phyloP scores from a whole-genome alignment of 2,797 vertebrate genomes.

The Phrynocephalus forsythii region DNA sequence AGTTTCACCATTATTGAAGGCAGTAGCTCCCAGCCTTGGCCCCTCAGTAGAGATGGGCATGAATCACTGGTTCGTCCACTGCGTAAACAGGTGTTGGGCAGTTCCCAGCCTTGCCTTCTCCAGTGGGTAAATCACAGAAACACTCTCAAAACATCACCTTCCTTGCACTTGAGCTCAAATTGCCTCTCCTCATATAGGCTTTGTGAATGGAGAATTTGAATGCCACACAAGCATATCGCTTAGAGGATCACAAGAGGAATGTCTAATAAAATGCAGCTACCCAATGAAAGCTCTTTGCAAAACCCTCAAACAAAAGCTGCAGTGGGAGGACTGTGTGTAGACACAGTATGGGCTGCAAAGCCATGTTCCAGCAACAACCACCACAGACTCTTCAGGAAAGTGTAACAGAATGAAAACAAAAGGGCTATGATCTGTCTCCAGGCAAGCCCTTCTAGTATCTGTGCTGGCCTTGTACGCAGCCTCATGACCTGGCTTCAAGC shows the following conservation, averaged over 20 bases:
- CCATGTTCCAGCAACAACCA: not conserved
- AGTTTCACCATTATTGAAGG: not conserved
- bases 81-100: too few species aligned
- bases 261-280: not conserved
- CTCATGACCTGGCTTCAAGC: not conserved
- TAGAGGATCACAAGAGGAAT: not conserved
- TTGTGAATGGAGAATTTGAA: not conserved
- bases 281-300: not conserved
- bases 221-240: too few species aligned
- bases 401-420: not conserved
- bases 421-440: not conserved
- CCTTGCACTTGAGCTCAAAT: not conserved
- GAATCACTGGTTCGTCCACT: too few species aligned
- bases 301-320: not conserved
- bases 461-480: not conserved
- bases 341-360: not conserved
- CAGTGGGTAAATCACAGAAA: not conserved
- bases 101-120: too few species aligned
- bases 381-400: not conserved
- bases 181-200: not conserved
- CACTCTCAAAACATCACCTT: not conserved
- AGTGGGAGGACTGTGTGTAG: not conserved
- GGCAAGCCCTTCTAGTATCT: not conserved
- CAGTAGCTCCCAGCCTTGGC: too few species aligned
- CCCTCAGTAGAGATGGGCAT: too few species aligned